Base-by-base conservation (phyloP, 2,888 invertebrate genomes). In the Spicauda simplicius region DNA sequence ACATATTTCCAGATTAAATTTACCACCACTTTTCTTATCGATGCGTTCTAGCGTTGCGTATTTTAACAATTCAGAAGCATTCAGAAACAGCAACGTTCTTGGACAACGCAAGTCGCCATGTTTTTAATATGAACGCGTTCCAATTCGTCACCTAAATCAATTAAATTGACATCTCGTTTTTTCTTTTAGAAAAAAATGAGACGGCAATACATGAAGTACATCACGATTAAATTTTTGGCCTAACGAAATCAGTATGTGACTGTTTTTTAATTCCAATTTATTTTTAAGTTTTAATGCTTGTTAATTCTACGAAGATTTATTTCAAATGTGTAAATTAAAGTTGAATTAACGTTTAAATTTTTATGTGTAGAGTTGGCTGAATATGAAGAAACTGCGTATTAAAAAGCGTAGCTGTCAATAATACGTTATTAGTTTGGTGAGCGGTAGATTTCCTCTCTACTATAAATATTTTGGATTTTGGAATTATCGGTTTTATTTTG, bases 1-100 rank as follows among this genome's bases (percentile, higher is more conserved):
- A 25, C 3, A 16, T 14, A 14, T 20, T 20, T 50, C 25, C 70
- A 69, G 45, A 77, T 78, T 70, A 70, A 72, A 81, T 77, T 83
- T 84, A 85, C 82, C 83, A 79, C 83, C 79, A 76, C 78, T 25
- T 25, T 75, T 71, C 69, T 68, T 71, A 76, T 60, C 56, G 78
- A 71, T 74, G 78, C 79, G 79, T 79, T 79, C 79, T 65, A 57
- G 20, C 11, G 18, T 25, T 55, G 45, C 20, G 16, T 61, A 68
- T 37, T 56, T 33, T 33, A 30, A 19, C 12, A 48, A 25, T 7
- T 37, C 12, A 52, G 52, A 50, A 60, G 59, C 59, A 60, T 60
- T 60, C 59, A 60, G 50, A 57, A 18, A 48, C 16, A 48, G 16
- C 48, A 16, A 25, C 25, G 25, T 25, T 25, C 25, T 48, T 48